Conservation (phyloP, 1,140 invertebrate genomes). For the Pogonomyrmex californicus region DNA sequence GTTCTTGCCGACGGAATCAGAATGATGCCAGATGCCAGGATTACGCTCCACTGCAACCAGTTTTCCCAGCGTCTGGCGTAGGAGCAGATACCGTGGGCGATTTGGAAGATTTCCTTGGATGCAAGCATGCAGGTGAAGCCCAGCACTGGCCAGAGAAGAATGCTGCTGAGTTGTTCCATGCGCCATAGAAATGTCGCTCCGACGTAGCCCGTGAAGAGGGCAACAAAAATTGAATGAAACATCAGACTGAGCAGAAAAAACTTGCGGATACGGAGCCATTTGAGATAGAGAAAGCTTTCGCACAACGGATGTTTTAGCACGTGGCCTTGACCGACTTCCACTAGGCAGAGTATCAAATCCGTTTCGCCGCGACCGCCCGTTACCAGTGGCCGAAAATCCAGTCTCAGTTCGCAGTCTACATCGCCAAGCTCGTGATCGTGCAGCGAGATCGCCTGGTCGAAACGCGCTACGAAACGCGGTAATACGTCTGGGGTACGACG, state of each 20-base stretch:
- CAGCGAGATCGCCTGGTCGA: slow-evolving; percentile 92
- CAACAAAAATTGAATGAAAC: slow-evolving; percentile 92
- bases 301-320: slow-evolving; percentile 93
- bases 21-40: slow-evolving; percentile 90
- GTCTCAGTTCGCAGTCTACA: slow-evolving; percentile 93
- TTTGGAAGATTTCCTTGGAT: slow-evolving; percentile 92
- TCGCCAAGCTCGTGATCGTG: slow-evolving; percentile 94
- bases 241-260: slow-evolving; percentile 93
- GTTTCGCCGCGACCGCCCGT: slow-evolving; percentile 90
- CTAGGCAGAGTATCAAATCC: slow-evolving; percentile 91
- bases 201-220: slow-evolving; percentile 91
- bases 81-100: slow-evolving; percentile 89
- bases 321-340: slow-evolving; percentile 92
- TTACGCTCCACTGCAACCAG: slow-evolving; percentile 93
- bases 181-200: slow-evolving; percentile 87
- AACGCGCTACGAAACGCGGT: slow-evolving; percentile 90
- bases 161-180: slow-evolving; percentile 87
- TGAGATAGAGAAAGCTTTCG: slow-evolving; percentile 93
- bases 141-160: slow-evolving; percentile 87
- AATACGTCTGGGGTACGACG: slow-evolving; percentile 93
- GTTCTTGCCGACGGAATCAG: slow-evolving; percentile 75
- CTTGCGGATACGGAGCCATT: slow-evolving; percentile 94
- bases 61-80: slow-evolving; percentile 94
- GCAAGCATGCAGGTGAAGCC: slow-evolving; percentile 89
- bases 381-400: slow-evolving; percentile 92